Percentiles rank a stretch among this genome's conserved stretches.
Evolutionary conservation across 2,113 vertebrate species (phyloP).

Genomic region (Lichenostomus cassidix): DNA sequence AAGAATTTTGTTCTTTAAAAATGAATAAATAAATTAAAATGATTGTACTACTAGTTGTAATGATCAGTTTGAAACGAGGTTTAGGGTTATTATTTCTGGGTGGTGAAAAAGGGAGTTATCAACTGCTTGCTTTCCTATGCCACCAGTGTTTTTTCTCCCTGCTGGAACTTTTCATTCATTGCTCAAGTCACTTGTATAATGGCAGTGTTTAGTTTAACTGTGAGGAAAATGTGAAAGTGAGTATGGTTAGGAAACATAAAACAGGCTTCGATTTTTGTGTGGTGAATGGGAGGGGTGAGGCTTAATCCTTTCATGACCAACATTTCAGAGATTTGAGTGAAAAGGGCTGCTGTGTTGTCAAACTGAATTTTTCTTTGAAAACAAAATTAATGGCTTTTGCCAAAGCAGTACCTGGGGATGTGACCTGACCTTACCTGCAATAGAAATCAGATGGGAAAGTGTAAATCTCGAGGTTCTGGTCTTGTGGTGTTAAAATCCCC

Average conservation of each 20-base stretch:
- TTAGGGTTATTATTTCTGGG: neutral
- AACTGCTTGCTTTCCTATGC: neutral
- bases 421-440: neutral
- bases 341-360: neutral
- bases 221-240: neutral
- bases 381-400: neutral
- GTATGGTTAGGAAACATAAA: neutral
- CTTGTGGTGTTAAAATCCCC: neutral
- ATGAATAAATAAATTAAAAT: neutral
- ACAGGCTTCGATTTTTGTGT: neutral
- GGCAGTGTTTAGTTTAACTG: neutral
- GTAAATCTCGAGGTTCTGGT: neutral
- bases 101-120: neutral
- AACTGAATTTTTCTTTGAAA: neutral
- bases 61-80: neutral
- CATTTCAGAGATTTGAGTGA: neutral
- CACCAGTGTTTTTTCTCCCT: neutral
- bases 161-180: slow-evolving; percentile 11
- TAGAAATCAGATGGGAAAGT: neutral
- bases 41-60: neutral
- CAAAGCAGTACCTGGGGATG: neutral
- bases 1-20: neutral
- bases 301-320: neutral
- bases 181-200: neutral
- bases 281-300: neutral